A percentile compares a stretch with the other conserved stretches of the same genome.
phyloP scores from a whole-genome alignment of 2,888 invertebrate genomes.

The Leptinotarsa peninsularis region DNA sequence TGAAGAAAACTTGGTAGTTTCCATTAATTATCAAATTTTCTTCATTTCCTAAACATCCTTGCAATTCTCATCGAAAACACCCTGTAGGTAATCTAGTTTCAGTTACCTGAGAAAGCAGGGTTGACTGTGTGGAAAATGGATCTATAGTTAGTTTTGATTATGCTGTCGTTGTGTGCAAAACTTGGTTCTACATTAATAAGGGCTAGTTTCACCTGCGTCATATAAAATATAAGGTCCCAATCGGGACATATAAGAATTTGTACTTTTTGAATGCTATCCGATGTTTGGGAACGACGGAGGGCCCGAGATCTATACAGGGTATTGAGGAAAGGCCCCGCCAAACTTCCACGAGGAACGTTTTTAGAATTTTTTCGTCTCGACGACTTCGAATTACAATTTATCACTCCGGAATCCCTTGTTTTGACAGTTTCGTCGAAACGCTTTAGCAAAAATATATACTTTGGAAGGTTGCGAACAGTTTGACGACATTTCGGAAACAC shows the following conservation, averaged over 20 bases:
- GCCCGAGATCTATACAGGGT: conserved; percentile 55
- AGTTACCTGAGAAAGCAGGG: not conserved
- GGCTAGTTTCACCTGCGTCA: conserved; percentile 53
- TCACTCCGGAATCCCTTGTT: not conserved
- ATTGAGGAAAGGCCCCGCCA: conserved; percentile 21
- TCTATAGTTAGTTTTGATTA: conserved; percentile 36
- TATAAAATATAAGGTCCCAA: conserved; percentile 56
- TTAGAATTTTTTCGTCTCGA: conserved; percentile 3
- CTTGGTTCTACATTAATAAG: conserved; percentile 36
- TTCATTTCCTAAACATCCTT: too few relatives aligned
- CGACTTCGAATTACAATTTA: not conserved
- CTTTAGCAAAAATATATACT: conserved; percentile 21
- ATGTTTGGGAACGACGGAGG: conserved; percentile 56
- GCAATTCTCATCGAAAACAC: not conserved
- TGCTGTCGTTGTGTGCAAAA: conserved; percentile 32
- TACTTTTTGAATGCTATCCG: conserved; percentile 73
- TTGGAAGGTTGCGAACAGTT: not conserved
- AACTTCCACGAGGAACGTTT: conserved; percentile 4
- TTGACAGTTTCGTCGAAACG: not conserved
- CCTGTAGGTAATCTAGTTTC: not conserved
- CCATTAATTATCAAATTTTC: not conserved
- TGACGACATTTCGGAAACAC: conserved; percentile 25
- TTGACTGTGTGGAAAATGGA: not conserved
- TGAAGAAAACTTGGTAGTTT: not conserved
- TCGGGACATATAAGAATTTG: conserved; percentile 74